phyloP scores from a whole-genome alignment of 2,888 invertebrate species.

The Scrobipalpa atriplicella region DNA sequence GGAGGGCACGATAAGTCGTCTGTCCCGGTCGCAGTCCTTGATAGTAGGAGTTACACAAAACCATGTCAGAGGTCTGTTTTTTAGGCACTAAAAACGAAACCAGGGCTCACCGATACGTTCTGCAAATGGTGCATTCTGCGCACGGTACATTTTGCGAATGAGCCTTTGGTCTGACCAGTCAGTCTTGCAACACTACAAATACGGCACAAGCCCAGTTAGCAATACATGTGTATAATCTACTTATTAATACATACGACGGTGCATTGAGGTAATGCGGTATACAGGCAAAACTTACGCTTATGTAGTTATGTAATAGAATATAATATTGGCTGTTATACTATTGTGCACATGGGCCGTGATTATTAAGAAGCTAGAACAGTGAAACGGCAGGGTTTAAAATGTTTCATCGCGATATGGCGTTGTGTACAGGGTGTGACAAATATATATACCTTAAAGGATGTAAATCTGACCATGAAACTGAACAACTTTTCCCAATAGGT shows the following conservation, averaged over 20 bases:
- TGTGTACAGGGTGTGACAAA: too few relatives aligned
- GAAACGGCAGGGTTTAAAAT: background rate
- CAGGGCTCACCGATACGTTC: background rate
- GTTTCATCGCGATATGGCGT: background rate
- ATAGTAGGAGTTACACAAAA: background rate
- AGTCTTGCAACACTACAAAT: slow-evolving; percentile 7
- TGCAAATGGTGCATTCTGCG: background rate
- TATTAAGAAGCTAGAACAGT: background rate
- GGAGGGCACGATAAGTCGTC: too few relatives aligned
- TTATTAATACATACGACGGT: slow-evolving; percentile 1
- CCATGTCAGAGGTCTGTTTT: too few relatives aligned
- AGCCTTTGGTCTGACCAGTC: background rate
- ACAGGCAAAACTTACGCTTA: slow-evolving; percentile 49
- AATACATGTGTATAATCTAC: slow-evolving; percentile 6
- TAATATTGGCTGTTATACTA: background rate
- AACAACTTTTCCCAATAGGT: too few relatives aligned
- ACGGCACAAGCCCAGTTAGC: background rate
- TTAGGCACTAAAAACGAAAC: background rate
- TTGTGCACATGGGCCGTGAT: slow-evolving; percentile 13
- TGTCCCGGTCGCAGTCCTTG: too few relatives aligned
- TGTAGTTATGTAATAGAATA: slow-evolving; percentile 45
- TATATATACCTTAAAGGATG: too few relatives aligned
- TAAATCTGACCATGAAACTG: too few relatives aligned
- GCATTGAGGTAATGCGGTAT: slow-evolving; percentile 39
- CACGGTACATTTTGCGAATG: too few relatives aligned